phyloP scores from a whole-genome alignment of 2,888 invertebrate genomes.

The Noctua pronuba region DNA sequence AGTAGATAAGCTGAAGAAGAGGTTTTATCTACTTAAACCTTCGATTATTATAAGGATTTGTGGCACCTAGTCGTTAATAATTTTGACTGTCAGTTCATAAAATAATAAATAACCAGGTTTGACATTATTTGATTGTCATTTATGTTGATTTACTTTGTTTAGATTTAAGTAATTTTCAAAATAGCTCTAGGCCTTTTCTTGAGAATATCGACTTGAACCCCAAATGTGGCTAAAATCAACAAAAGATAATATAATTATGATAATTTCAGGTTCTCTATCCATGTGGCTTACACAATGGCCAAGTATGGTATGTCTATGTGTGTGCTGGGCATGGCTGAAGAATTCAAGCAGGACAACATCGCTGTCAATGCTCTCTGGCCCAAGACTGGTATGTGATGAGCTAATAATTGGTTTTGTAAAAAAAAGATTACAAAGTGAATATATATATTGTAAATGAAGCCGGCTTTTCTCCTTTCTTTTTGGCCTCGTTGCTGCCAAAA shows the following conservation, averaged over 20 bases:
- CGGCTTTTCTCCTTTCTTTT: background rate
- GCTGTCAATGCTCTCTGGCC: conserved; percentile 99
- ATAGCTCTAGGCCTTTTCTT: background rate
- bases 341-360: conserved; percentile 95
- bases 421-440: background rate
- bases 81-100: background rate
- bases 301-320: conserved; percentile 99
- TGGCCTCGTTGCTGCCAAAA: background rate
- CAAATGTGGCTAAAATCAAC: background rate
- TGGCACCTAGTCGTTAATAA: background rate
- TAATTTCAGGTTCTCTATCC: conserved; percentile 92
- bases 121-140: background rate
- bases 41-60: background rate
- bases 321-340: conserved; percentile 98
- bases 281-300: conserved; percentile 99
- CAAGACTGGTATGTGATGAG: conserved; percentile 92
- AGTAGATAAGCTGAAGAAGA: conserved; percentile 35
- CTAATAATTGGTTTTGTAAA: background rate
- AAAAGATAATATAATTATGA: background rate
- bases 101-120: background rate
- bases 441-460: background rate
- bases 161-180: background rate
- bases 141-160: background rate
- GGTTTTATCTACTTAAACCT: background rate
- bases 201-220: background rate